These are phyloP conservation scores for Myotis vivesi DNA, from an alignment of 2,797 vertebrate genomes.

Conservation along the genomic window DNA sequence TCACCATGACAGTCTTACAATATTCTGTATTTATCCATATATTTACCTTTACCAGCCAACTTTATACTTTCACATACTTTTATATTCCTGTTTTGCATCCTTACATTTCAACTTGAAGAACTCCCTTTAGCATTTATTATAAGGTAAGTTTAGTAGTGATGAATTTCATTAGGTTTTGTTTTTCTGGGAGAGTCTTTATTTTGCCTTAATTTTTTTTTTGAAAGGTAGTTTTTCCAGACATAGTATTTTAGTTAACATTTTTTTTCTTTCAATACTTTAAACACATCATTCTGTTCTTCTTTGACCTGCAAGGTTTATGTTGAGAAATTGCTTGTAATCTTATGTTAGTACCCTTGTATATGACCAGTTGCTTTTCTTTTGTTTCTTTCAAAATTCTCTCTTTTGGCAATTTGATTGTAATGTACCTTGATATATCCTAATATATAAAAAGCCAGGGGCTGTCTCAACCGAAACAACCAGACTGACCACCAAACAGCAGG, in stretches of 20 bases:
- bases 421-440: neutral
- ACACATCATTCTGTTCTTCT: neutral
- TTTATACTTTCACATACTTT: neutral
- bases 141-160: neutral
- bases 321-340: neutral
- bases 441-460: too few species aligned
- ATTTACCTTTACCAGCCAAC: neutral
- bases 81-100: neutral
- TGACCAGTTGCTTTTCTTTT: neutral
- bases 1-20: neutral
- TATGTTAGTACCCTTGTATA: neutral
- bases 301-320: neutral
- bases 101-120: neutral
- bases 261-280: neutral
- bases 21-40: neutral
- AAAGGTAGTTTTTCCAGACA: neutral
- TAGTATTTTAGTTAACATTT: neutral
- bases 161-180: neutral
- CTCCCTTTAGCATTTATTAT: neutral
- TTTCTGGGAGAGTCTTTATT: neutral
- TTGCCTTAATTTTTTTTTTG: neutral
- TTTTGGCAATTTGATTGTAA: neutral
- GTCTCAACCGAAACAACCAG: too few species aligned
- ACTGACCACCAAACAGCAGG: too few species aligned
- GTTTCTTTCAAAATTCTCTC: neutral